phyloP scores from a whole-genome alignment of 2,113 vertebrate genomes.

The Camelus bactrianus region DNA sequence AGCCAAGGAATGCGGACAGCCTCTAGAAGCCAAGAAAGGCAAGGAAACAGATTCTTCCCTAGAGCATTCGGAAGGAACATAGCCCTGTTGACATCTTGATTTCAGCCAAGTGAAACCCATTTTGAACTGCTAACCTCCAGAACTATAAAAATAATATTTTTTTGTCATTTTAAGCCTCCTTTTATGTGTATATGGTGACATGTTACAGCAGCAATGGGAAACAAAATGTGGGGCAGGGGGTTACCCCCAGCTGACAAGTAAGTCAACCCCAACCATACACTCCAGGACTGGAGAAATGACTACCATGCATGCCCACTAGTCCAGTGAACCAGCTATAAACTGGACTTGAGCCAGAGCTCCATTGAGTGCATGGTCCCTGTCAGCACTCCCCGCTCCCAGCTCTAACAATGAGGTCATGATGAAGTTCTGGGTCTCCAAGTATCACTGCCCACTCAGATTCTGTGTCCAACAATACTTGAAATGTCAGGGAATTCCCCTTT shows the following conservation, averaged over 20 bases:
- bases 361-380: neutral
- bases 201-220: neutral
- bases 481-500: too few relatives aligned
- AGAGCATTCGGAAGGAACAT: too few relatives aligned
- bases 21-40: too few relatives aligned
- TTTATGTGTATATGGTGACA: neutral
- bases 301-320: too few relatives aligned
- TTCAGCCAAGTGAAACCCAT: neutral
- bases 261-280: too few relatives aligned
- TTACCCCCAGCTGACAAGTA: neutral
- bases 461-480: too few relatives aligned
- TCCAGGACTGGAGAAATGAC: neutral
- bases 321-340: too few relatives aligned
- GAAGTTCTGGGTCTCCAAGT: neutral
- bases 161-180: neutral
- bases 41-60: too few relatives aligned
- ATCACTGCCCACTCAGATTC: neutral
- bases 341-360: neutral
- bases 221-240: neutral
- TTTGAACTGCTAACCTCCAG: neutral
- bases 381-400: neutral
- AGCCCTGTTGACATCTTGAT: neutral
- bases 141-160: neutral
- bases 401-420: too few relatives aligned
- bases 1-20: too few relatives aligned